A percentile compares a stretch with the other conserved stretches of the same genome.
Evolutionary conservation across 2,797 vertebrate genomes (phyloP).

Genomic region (Synaphobranchus kaupii): DNA sequence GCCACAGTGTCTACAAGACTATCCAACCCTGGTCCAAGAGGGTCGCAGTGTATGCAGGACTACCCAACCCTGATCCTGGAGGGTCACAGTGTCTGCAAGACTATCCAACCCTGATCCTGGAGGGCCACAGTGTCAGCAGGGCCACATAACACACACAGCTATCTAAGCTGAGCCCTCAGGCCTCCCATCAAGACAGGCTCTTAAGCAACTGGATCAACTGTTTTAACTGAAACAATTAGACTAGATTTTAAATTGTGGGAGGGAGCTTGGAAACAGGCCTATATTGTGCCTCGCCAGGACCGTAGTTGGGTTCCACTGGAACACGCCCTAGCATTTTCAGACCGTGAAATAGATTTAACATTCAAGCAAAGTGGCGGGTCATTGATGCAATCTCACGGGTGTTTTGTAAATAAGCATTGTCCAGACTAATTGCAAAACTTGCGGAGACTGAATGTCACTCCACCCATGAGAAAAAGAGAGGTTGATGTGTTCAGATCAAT

Average conservation of each 20-base stretch:
- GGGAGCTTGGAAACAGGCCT: background rate
- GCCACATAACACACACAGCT: background rate
- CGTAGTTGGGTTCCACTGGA: background rate
- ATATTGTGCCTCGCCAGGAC: background rate
- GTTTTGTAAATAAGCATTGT: background rate
- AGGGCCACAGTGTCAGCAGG: background rate
- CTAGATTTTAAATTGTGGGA: background rate
- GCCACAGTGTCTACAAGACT: background rate
- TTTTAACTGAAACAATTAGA: background rate
- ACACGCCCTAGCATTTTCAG: background rate
- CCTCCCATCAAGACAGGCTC: background rate
- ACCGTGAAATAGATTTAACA: background rate
- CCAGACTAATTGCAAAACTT: background rate
- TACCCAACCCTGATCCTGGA: no score
- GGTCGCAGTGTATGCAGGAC: no score
- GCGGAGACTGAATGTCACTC: background rate
- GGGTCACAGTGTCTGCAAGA: no score
- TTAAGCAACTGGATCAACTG: background rate
- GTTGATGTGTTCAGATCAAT: background rate
- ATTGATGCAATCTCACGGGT: background rate
- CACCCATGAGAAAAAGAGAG: background rate
- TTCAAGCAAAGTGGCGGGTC: background rate
- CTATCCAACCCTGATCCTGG: no score
- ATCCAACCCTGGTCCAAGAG: no score
- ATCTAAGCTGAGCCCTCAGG: background rate